Percentiles rank a stretch among this genome's conserved stretches.
Evolutionary conservation across 2,888 invertebrate genomes (phyloP).

Genomic region (Trisateles emortualis): DNA sequence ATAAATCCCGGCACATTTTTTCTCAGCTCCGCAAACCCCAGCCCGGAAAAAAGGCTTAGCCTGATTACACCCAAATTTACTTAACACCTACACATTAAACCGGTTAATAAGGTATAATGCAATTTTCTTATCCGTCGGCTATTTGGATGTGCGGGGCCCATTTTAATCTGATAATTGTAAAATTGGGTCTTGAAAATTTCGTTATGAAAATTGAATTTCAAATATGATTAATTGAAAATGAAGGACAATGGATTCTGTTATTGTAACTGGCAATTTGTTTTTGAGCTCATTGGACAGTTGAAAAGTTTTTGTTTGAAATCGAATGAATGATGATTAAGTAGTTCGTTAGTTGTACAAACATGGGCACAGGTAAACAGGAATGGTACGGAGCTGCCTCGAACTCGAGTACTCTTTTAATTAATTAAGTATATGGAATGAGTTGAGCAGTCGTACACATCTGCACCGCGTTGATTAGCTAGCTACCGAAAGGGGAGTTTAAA

Average conservation of each 20-base stretch:
- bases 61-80: conserved; percentile 87
- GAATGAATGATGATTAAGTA: conserved; percentile 68
- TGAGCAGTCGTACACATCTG: conserved; percentile 63
- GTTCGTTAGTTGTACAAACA: conserved; percentile 80
- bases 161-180: conserved; percentile 77
- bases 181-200: conserved; percentile 77
- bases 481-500: conserved; percentile 48
- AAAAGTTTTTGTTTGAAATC: conserved; percentile 48
- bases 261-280: conserved; percentile 3
- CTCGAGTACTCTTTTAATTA: conserved; percentile 81
- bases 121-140: conserved; percentile 76
- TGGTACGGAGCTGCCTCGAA: conserved; percentile 59
- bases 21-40: conserved; percentile 57
- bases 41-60: conserved; percentile 77
- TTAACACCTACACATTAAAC: conserved; percentile 85
- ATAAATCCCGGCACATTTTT: conserved; percentile 85
- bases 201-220: conserved; percentile 73
- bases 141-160: conserved; percentile 60
- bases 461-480: conserved; percentile 63
- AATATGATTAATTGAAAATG: conserved; percentile 44
- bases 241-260: conserved; percentile 20
- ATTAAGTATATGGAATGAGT: conserved; percentile 75
- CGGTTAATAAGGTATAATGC: conserved; percentile 81
- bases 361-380: conserved; percentile 73
- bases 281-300: conserved; percentile 31